Evolutionary conservation across 2,888 invertebrate genomes (phyloP).

Genomic region (Tetranychus truncatus): DNA sequence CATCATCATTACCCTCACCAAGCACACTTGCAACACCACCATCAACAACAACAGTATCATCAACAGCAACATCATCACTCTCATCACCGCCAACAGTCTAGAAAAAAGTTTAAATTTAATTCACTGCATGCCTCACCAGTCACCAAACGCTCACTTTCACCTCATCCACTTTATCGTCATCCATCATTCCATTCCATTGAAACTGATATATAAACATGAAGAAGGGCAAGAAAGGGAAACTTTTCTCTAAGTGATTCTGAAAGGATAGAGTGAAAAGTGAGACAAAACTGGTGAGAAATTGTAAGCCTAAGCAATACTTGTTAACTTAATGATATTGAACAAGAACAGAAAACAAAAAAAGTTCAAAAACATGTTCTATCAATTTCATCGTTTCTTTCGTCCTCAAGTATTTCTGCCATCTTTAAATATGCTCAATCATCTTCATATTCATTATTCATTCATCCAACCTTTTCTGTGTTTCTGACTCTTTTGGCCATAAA

Average conservation of each 20-base stretch:
- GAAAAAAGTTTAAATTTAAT: slow-evolving; percentile 11
- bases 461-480: no score
- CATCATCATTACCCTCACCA: not conserved
- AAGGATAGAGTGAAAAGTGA: not conserved
- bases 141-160: slow-evolving; percentile 2
- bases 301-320: not conserved
- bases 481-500: no score
- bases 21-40: not conserved
- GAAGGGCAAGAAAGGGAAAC: not conserved
- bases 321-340: not conserved
- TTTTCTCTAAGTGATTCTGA: not conserved
- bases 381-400: not conserved
- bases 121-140: slow-evolving; percentile 12
- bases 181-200: slow-evolving; percentile 16
- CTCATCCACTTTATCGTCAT: slow-evolving; percentile 3
- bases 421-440: no score
- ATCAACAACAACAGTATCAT: not conserved
- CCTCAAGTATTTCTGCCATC: no score
- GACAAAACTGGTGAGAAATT: not conserved
- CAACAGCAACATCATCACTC: not conserved
- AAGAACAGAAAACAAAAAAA: not conserved
- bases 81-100: not conserved
- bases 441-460: no score
- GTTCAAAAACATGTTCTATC: not conserved
- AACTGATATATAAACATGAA: slow-evolving; percentile 16